These are phyloP conservation scores for Didymodactylos carnosus DNA, from an alignment of 2,888 invertebrate genomes.

Conservation along the genomic window DNA sequence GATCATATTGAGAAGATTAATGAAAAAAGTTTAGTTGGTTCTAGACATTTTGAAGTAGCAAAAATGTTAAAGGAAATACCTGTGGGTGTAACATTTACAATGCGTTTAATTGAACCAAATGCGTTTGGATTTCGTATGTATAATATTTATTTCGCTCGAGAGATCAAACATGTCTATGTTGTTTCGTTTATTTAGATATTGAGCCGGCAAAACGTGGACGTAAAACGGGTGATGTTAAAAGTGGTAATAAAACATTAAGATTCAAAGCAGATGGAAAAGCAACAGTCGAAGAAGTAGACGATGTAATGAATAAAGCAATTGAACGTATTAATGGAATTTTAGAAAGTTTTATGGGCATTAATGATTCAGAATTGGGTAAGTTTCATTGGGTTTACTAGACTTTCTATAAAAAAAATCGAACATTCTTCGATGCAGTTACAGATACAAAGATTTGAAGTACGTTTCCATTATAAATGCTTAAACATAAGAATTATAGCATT, in stretches of 20 bases:
- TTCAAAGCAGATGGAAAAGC: neutral
- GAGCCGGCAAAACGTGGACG: neutral
- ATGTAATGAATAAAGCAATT: neutral
- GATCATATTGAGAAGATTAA: conserved; percentile 81
- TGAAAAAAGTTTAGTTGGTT: conserved; percentile 34
- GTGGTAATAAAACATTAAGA: neutral
- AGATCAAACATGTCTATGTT: neutral
- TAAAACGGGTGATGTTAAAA: neutral
- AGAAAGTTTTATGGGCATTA: conserved; percentile 87
- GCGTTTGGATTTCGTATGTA: conserved; percentile 62
- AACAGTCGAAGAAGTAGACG: neutral
- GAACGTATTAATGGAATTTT: conserved; percentile 56
- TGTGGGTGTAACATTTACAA: conserved; percentile 61
- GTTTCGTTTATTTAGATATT: neutral
- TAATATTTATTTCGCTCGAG: neutral
- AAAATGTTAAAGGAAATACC: conserved; percentile 76
- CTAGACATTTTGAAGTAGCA: conserved; percentile 87
- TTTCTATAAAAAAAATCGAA: no score
- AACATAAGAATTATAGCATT: no score
- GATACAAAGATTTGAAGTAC: no score
- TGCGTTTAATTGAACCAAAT: conserved; percentile 72
- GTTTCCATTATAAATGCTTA: neutral
- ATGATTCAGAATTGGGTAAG: conserved; percentile 58
- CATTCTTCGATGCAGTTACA: no score
- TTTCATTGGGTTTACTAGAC: no score